Base-by-base conservation (phyloP, 2,797 vertebrate genomes). In the Decapterus maruadsi region DNA sequence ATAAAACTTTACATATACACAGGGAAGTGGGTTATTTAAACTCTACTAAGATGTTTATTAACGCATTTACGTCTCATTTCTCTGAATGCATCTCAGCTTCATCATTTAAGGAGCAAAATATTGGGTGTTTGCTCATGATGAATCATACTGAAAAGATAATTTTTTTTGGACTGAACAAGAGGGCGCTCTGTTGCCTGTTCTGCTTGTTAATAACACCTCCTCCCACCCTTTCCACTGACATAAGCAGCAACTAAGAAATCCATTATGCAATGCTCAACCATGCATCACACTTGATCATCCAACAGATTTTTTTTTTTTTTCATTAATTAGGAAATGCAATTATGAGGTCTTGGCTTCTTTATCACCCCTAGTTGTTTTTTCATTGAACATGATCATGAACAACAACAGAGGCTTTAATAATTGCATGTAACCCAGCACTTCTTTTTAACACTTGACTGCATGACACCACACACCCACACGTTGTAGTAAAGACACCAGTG, bases 241-340 rank as follows among this genome's bases (percentile, higher is more conserved):
- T 75, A 74, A 64, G 67, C 36, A 70, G 46, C 43, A 68, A 70
- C 61, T 34, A 46, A 79, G 36, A 51, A 78, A 68, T 65, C 69
- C 58, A 73, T 77, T 78, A 83, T 71, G 59, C 77, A 79, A 2
- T 60, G 77, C 34, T 79, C 85, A 86, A 72, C 77, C 76, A 72
- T 74, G 80, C 61, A 29, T 78, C 72, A 48, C 50, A 68, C 79
- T 71, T 88, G 81, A 87, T 90, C 77, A 80, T 88, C 72, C 56
- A 75, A 77, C 61, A 62, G n/a, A 13, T 84, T 89, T 85, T 38
- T 84, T 36, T 36, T 84, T 89, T 85, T 42, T 84, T 36, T 36
- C 34, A 36, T 36, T 36, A 88, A 90, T 89, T 77, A 88, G 59
- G 51, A 76, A 83, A 88, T 84, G 79, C 62, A 83, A 82, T 92